phyloP scores from a whole-genome alignment of 2,888 invertebrate genomes.

The Enoplolaimus lenunculus region DNA sequence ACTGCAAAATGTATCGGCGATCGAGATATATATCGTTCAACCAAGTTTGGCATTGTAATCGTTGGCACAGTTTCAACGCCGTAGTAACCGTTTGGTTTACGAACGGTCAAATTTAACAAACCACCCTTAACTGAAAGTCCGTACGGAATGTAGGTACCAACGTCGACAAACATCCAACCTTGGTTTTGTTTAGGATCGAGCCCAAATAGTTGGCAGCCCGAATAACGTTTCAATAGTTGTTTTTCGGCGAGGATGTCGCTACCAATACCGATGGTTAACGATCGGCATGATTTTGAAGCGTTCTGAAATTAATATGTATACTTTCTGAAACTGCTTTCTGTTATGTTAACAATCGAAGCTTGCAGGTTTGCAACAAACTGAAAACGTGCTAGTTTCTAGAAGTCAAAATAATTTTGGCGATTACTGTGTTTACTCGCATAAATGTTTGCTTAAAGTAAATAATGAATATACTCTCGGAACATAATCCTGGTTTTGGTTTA shows the following conservation, averaged over 20 bases:
- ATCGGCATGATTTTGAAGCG: neutral
- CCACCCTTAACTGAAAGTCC: conserved; percentile 14
- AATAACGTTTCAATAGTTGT: conserved; percentile 18
- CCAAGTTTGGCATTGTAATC: conserved; percentile 15
- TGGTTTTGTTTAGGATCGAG: conserved; percentile 20
- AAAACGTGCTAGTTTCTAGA: too few relatives aligned
- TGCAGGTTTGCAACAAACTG: too few relatives aligned
- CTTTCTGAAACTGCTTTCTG: too few relatives aligned
- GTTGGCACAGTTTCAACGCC: neutral
- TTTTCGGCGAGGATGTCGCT: conserved; percentile 22
- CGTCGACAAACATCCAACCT: conserved; percentile 8
- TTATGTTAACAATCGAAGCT: too few relatives aligned
- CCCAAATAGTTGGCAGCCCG: conserved; percentile 20
- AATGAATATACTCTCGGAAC: too few relatives aligned
- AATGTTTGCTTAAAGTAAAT: too few relatives aligned
- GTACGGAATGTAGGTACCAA: conserved; percentile 14
- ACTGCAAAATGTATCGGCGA: conserved; percentile 20
- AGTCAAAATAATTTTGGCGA: too few relatives aligned
- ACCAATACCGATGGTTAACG: conserved; percentile 23
- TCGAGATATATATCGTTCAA: conserved; percentile 17
- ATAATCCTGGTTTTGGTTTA: too few relatives aligned
- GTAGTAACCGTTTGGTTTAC: conserved; percentile 8
- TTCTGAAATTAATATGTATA: too few relatives aligned
- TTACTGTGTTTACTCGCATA: too few relatives aligned
- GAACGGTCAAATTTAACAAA: neutral